Conservation (phyloP, 1,140 invertebrate genomes). For the Euglossa dilemma region DNA sequence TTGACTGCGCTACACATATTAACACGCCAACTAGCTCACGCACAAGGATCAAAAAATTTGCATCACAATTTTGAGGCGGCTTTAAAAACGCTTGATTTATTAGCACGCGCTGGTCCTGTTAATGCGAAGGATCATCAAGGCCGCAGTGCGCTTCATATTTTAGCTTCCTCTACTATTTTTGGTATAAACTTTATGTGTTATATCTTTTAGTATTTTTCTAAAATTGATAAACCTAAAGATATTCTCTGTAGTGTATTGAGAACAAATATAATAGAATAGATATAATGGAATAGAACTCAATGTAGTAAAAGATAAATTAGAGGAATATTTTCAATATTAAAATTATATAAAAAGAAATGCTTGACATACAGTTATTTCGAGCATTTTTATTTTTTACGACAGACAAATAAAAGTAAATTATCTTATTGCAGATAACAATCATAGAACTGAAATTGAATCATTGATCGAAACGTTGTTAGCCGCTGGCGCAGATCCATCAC, state of each 20-base stretch:
- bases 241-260: not conserved
- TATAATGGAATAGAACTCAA: no score
- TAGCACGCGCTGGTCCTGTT: conserved; percentile 76
- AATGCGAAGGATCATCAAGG: conserved; percentile 78
- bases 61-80: conserved; percentile 72
- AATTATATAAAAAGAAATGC: no score
- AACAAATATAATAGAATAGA: no score
- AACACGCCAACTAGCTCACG: conserved; percentile 73
- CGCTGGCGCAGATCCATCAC: conserved; percentile 79
- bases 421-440: conserved; percentile 69
- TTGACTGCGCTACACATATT: conserved; percentile 78
- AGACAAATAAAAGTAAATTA: not conserved
- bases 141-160: conserved; percentile 76
- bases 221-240: not conserved
- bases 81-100: conserved; percentile 72
- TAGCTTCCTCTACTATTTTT: conserved; percentile 75
- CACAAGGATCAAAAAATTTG: conserved; percentile 65
- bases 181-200: conserved; percentile 57
- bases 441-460: conserved; percentile 69
- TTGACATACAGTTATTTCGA: no score
- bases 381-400: not conserved
- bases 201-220: not conserved
- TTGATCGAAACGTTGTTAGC: conserved; percentile 80
- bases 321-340: no score
- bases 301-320: no score